These are phyloP conservation scores for Semnopithecus entellus DNA, from an alignment of 2,113 vertebrate species.

Conservation along the genomic window DNA sequence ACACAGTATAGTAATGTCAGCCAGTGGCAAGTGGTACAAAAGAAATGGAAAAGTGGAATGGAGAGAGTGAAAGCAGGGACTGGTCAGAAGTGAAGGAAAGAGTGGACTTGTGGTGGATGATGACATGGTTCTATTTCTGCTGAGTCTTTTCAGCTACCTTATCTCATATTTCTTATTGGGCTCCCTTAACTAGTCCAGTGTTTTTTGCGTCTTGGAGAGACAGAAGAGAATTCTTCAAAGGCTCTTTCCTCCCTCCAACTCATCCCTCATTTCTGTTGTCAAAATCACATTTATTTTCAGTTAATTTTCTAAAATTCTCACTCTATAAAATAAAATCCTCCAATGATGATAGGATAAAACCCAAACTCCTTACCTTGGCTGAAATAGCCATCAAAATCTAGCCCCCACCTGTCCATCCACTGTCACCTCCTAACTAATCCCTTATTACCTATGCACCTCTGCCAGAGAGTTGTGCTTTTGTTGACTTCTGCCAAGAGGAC, in stretches of 20 bases:
- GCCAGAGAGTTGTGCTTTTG: too few relatives aligned
- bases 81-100: not conserved
- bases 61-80: too few relatives aligned
- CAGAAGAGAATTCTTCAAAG: not conserved
- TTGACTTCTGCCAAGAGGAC: not conserved
- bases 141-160: not conserved
- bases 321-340: not conserved
- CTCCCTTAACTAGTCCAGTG: not conserved
- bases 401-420: not conserved
- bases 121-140: too few relatives aligned
- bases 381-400: not conserved
- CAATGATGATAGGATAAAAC: not conserved
- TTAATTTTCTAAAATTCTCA: not conserved
- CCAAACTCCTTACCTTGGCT: too few relatives aligned
- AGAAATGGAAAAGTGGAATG: too few relatives aligned
- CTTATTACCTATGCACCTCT: not conserved
- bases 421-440: not conserved
- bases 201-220: not conserved
- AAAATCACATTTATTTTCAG: not conserved
- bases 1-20: not conserved
- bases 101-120: fast-evolving
- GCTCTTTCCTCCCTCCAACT: not conserved
- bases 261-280: not conserved
- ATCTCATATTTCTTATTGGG: not conserved
- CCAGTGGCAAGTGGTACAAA: not conserved